Conservation (phyloP, 2,113 vertebrate genomes). For the Pomatorhinus ruficollis region DNA sequence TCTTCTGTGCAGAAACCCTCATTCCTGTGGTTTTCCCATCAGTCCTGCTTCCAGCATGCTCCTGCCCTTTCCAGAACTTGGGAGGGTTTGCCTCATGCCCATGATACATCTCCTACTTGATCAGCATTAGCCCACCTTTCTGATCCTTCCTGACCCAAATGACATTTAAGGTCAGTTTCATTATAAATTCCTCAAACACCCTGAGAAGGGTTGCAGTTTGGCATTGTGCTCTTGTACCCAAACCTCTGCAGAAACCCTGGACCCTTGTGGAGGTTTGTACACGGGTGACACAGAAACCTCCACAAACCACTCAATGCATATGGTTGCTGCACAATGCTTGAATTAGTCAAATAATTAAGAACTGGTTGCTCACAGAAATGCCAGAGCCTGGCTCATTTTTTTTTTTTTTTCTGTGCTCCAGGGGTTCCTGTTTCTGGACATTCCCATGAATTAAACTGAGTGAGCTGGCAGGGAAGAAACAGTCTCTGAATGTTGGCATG, state of each 20-base stretch:
- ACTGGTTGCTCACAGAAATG: constrained; percentile 8
- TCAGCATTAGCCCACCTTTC: neutral
- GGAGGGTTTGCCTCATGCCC: neutral
- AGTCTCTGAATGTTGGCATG: constrained; percentile 38
- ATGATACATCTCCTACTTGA: neutral
- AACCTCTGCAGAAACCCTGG: neutral
- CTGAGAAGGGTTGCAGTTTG: neutral
- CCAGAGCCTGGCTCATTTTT: neutral
- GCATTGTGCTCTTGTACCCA: neutral
- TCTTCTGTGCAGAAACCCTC: neutral
- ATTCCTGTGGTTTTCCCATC: neutral
- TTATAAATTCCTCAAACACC: neutral
- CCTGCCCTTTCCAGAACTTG: neutral
- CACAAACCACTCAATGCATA: neutral
- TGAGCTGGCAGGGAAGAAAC: constrained; percentile 29
- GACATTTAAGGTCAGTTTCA: neutral
- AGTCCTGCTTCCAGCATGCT: neutral
- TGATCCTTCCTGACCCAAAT: neutral
- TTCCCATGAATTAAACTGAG: constrained; percentile 58
- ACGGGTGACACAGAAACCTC: neutral
- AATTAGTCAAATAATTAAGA: constrained; percentile 6
- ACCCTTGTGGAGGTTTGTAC: neutral
- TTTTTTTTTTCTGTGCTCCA: constrained; percentile 29
- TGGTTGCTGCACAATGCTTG: neutral
- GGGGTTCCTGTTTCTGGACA: constrained; percentile 54